Conservation (phyloP, 2,113 vertebrate genomes). For the Neomonachus schauinslandi region DNA sequence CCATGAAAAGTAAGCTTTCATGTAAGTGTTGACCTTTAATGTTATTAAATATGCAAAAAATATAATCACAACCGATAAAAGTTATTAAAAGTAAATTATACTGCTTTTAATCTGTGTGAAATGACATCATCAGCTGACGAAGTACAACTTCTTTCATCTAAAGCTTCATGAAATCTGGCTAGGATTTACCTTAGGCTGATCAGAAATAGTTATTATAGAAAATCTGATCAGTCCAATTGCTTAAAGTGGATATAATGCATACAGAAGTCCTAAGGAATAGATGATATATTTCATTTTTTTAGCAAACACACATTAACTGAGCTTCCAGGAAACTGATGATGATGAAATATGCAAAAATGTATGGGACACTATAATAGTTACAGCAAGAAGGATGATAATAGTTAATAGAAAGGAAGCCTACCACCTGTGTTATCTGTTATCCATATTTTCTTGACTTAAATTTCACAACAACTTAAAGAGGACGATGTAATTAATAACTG, state of each 20-base stretch:
- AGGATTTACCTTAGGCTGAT: not conserved
- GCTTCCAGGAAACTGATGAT: not conserved
- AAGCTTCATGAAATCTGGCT: not conserved
- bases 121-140: not conserved
- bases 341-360: not conserved
- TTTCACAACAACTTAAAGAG: not conserved
- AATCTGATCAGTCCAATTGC: not conserved
- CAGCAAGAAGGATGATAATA: not conserved
- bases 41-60: not conserved
- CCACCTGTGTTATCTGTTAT: no score
- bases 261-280: not conserved
- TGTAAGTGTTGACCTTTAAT: not conserved
- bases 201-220: not conserved
- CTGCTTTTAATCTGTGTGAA: not conserved
- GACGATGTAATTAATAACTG: not conserved
- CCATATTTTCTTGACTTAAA: not conserved
- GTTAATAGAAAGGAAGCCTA: not conserved
- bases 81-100: not conserved
- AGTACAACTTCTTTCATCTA: not conserved
- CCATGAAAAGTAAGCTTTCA: not conserved
- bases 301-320: not conserved
- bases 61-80: not conserved
- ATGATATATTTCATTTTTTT: not conserved
- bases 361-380: not conserved
- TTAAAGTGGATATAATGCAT: not conserved